Percentiles rank a stretch among this genome's conserved stretches.
These are phyloP conservation scores for Dasypus novemcinctus DNA, from an alignment of 2,113 vertebrate genomes.

Conservation along the genomic window DNA sequence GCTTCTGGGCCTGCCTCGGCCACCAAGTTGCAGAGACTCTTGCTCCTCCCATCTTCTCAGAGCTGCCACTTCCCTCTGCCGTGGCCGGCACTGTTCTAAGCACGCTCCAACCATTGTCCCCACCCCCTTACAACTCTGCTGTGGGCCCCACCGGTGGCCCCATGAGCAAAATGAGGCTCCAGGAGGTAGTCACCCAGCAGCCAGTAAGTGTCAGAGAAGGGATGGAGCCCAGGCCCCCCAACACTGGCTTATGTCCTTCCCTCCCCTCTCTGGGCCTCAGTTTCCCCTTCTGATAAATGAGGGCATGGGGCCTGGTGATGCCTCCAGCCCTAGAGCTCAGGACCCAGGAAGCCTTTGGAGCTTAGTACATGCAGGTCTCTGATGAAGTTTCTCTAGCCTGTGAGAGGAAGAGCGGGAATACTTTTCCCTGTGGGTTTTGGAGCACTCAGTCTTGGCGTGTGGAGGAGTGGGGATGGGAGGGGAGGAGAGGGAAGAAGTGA, in stretches of 20 bases:
- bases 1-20: neutral
- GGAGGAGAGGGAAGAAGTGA: neutral
- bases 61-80: neutral
- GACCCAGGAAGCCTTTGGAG: neutral
- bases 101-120: accelerated
- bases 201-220: neutral
- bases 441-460: neutral
- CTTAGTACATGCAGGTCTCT: neutral
- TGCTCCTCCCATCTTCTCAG: neutral
- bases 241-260: neutral
- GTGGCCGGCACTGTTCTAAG: neutral
- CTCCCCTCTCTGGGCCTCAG: neutral
- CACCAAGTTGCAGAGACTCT: neutral
- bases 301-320: neutral
- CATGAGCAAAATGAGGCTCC: neutral
- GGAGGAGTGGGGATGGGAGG: neutral
- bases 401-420: neutral
- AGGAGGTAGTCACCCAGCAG: neutral
- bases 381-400: neutral
- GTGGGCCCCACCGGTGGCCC: neutral
- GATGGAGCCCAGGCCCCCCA: neutral
- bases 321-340: neutral
- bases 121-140: accelerated
- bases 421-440: neutral
- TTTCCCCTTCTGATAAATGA: neutral